Conservation (phyloP, 2,888 invertebrate species). For the Teinopalpus imperialis region DNA sequence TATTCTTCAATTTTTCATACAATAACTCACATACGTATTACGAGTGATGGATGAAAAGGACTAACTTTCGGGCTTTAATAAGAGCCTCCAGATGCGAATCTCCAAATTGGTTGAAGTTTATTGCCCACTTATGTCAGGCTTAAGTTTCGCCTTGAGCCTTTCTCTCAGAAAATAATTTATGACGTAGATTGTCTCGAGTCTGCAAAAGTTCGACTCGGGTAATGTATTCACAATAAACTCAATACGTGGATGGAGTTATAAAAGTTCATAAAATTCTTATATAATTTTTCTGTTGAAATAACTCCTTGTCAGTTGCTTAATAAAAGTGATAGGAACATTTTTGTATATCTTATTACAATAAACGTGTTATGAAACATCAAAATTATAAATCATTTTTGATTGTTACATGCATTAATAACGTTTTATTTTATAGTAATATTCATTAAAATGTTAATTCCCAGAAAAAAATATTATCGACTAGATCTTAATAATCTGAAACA, state of each 20-base stretch:
- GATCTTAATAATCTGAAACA: too few species aligned
- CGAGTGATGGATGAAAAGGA: conserved; percentile 82
- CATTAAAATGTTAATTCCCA: too few species aligned
- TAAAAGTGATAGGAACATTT: background rate
- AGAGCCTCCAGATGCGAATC: conserved; percentile 82
- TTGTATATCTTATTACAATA: too few species aligned
- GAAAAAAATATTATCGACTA: too few species aligned
- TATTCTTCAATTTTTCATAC: conserved; percentile 83
- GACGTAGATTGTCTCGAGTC: conserved; percentile 74
- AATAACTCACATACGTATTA: conserved; percentile 83
- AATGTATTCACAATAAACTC: conserved; percentile 36
- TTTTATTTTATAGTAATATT: too few species aligned
- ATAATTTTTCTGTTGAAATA: conserved; percentile 4
- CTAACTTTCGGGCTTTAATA: conserved; percentile 83
- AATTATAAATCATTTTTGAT: too few species aligned
- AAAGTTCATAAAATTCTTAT: conserved; percentile 17
- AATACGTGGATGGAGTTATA: conserved; percentile 30
- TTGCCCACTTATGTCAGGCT: conserved; percentile 82
- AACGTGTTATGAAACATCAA: too few species aligned
- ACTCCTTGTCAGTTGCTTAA: background rate
- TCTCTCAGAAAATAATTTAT: conserved; percentile 79
- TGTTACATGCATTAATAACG: too few species aligned
- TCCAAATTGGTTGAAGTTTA: conserved; percentile 82
- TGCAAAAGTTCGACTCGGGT: conserved; percentile 64
- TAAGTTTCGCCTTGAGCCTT: conserved; percentile 79